Conservation (phyloP, 2,113 vertebrate species). For the Caranx melampygus region DNA sequence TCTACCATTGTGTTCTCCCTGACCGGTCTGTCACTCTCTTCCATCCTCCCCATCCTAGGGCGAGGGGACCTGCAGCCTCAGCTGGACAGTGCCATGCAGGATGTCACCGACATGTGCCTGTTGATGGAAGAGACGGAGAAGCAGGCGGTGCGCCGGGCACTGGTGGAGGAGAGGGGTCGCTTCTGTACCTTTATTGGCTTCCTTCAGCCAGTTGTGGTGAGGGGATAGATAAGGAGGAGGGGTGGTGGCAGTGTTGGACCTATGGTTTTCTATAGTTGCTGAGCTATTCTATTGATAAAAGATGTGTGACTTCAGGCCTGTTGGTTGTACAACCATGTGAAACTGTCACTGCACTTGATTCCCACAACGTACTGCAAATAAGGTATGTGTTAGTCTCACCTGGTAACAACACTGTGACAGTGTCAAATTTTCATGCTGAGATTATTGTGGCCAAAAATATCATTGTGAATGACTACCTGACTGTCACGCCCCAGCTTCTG, state of each 20-base stretch:
- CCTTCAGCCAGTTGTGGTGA: constrained; percentile 96
- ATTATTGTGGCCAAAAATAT: too few species aligned
- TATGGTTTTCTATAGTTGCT: too few species aligned
- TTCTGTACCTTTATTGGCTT: constrained; percentile 97
- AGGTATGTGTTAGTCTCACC: too few species aligned
- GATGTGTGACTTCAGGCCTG: not conserved
- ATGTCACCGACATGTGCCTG: constrained; percentile 97
- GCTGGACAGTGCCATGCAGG: constrained; percentile 96
- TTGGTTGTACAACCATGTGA: not conserved
- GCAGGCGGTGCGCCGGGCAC: constrained; percentile 94
- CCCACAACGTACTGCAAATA: too few species aligned
- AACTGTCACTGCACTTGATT: too few species aligned
- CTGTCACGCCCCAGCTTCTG: too few species aligned
- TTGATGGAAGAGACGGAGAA: constrained; percentile 98
- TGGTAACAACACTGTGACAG: too few species aligned
- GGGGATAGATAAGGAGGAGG: constrained; percentile 39
- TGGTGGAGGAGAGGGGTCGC: constrained; percentile 94
- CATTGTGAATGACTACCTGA: too few species aligned
- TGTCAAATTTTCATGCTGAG: too few species aligned
- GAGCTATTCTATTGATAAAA: not conserved
- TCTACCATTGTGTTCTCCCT: not conserved
- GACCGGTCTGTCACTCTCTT: not conserved
- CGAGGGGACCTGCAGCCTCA: constrained; percentile 97
- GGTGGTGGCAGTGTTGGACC: not conserved
- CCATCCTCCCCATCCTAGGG: constrained; percentile 78